These are phyloP conservation scores for Rhopilema esculentum DNA, from an alignment of 30 jellyfish, hydroid and myxozoan species.

Conservation along the genomic window DNA sequence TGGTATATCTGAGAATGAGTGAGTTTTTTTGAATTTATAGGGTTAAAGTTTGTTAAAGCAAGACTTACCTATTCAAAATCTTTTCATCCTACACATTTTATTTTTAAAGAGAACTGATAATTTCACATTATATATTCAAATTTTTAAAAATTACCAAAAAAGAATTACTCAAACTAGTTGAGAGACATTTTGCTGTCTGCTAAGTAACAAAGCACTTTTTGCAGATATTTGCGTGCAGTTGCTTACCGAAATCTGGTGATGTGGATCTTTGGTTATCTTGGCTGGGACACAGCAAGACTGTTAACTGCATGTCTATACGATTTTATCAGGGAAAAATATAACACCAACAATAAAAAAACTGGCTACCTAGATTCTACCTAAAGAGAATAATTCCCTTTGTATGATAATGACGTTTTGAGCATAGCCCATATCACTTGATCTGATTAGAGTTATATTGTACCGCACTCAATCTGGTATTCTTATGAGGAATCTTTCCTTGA, in stretches of 20 bases:
- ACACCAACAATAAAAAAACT: not conserved
- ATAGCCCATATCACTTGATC: no score
- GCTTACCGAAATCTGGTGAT: not conserved
- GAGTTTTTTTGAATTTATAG: not conserved
- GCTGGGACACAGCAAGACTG: constrained; percentile 1
- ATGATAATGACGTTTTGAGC: no score
- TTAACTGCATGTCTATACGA: constrained; percentile 1
- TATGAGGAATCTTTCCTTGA: no score
- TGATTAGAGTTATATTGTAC: no score
- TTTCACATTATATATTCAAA: not conserved
- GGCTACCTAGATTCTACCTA: not conserved
- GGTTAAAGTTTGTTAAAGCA: not conserved
- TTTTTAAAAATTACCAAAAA: not conserved
- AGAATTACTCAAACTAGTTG: not conserved
- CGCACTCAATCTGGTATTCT: no score
- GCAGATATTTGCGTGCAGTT: constrained; percentile 6
- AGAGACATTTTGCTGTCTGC: not conserved
- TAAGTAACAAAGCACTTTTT: not conserved
- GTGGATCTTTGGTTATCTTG: constrained; percentile 6
- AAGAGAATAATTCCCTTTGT: not conserved
- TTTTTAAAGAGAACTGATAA: not conserved
- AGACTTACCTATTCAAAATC: not conserved
- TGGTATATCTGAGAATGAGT: constrained; percentile 33
- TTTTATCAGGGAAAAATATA: not conserved
- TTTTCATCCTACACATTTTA: not conserved